Evolutionary conservation across 2,797 vertebrate genomes (phyloP), one percentile per base, ranked within the genome.

Genomic region (Okamejei kenojei): DNA sequence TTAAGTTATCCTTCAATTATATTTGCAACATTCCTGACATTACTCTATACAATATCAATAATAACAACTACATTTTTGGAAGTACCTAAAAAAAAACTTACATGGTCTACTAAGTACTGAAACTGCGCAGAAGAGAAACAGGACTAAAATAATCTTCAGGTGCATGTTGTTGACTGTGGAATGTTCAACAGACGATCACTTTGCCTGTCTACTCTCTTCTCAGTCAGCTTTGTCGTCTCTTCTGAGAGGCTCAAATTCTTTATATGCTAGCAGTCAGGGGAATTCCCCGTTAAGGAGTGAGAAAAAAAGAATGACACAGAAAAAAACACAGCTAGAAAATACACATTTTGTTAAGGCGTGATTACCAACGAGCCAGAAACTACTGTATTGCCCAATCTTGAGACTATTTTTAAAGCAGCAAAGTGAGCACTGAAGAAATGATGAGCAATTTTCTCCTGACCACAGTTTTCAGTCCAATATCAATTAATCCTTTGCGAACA

Each of bases 151-250:
- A 58, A 92, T 26, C 15, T 76, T 92, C 71, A 91, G 23, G 0
- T 74, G 35, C 90, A 92, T 74, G 26, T 76, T 92, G 68, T 76
- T 76, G 90, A 92, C 23, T 9, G 58, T 76, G 71, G 76, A 76
- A 13, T 13, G 1, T 58, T 76, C 23, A 74, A 19, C 38, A 54
- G 90, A 0, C 21, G 10, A 6, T 11, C 4, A 35, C 71, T 58
- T 73, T 54, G 38, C 11, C 26, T 58, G 23, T n/a, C 8, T 8
- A 29, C n/a, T 91, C 21, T 29, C 1, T 65, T 15, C 6, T 61
- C 58, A 21, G 61, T 21, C n/a, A 68, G 61, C n/a, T 65, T 38
- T 17, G 2, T 73, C 29, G 61, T 1, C 23, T 91, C 35, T 45
- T 45, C 9, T 92, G 38, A 92, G 35, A 9, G 0, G 11, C 1